phyloP scores from a whole-genome alignment of 2,113 vertebrate species.

The Calyptomena viridis region DNA sequence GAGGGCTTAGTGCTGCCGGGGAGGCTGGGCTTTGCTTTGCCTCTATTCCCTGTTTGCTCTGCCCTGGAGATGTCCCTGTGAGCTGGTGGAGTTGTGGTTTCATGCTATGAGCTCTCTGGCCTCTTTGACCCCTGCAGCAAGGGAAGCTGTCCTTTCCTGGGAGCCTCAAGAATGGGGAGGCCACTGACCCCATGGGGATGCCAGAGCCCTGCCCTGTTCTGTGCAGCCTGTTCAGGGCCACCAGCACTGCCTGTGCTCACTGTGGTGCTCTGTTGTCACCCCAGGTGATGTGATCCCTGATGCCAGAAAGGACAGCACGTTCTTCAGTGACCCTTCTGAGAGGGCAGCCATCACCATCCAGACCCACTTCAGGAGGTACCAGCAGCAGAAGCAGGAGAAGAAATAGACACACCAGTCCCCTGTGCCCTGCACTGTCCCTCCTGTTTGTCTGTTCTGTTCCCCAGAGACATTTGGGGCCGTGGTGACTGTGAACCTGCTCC shows the following conservation, averaged over 20 bases:
- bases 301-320: not conserved
- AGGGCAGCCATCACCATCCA: slow-evolving; percentile 84
- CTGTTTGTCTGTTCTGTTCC: not conserved
- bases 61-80: not conserved
- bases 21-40: not conserved
- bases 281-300: not conserved
- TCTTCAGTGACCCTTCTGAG: slow-evolving; percentile 42
- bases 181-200: accelerated
- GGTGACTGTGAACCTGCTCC: not conserved
- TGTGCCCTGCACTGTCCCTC: not conserved
- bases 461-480: not conserved
- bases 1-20: not conserved
- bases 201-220: not conserved
- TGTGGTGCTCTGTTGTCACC: accelerated
- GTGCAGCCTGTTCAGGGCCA: not conserved
- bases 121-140: not conserved
- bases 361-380: slow-evolving; percentile 82
- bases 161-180: not conserved
- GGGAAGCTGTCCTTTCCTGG: not conserved
- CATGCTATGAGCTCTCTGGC: accelerated
- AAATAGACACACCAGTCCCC: not conserved
- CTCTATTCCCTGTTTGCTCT: not conserved
- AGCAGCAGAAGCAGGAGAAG: slow-evolving; percentile 82
- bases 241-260: not conserved
- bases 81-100: accelerated